Base-by-base conservation (phyloP, 1,140 invertebrate genomes). In the Brachionus angularis region DNA sequence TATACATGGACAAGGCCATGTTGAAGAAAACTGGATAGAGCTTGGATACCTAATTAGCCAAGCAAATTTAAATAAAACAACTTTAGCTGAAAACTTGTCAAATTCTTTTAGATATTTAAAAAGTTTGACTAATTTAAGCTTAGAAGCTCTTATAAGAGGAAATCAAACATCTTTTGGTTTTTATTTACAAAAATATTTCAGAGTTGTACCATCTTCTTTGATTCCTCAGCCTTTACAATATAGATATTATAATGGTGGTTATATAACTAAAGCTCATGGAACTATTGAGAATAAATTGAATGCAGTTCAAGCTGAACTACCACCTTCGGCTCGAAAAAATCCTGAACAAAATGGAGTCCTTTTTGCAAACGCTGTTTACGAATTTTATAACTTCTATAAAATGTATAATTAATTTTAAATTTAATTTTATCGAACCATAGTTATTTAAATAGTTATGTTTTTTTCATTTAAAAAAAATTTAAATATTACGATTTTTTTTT, bases 1-100 rank as follows among this genome's bases (percentile, higher is more conserved):
- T 46, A 71, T 74, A 21, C 73, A 74, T 36, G 73, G 73, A 4
- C 72, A 74, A 16, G 31, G 62, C 8, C 73, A 74, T 53, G 36
- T 23, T 39, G 18, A 29, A n/a, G 64, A 69, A 21, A 69, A 73
- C 25, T 73, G 61, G 72, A 64, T 47, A 2, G 73, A 74, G 33
- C 33, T 74, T 12, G 73, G 73, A 8, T 74, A 74, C 53, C 3
- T 58, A 4, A 8, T 72, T 0, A 23, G 14, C 53, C 25, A 12
- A 29, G 5, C 18, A 5, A 33, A 46, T 27, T 44, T 73, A 8
- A 64, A 73, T 42, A n/a, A 31, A 31, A 7, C 3, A 8, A n/a
- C 39, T 8, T 18, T 72, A 1, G 55, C 49, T 16, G 23, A 52
- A 2, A 5, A 69, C 58, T 27, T 53, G 14, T 16, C 55, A 1